phyloP scores from a whole-genome alignment of 2,113 vertebrate species.

The Sus scrofa region T2T-Sscrofa CM000812.6:53877501-53878000 shows the following conservation, averaged over 20 bases:
- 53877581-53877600: conserved; percentile 15
- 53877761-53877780: conserved; percentile 67
- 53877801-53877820: conserved; percentile 46
- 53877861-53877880: conserved; percentile 63
- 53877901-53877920: conserved; percentile 54
- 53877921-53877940: conserved; percentile 43
- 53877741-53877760: conserved; percentile 40
- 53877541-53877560: not conserved
- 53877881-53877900: conserved; percentile 49
- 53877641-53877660: conserved; percentile 49
- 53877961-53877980: conserved; percentile 79
- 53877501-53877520: conserved; percentile 1
- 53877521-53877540: not conserved
- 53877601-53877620: conserved; percentile 57
- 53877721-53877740: conserved; percentile 49
- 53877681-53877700: conserved; percentile 32
- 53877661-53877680: conserved; percentile 34
- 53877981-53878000: conserved; percentile 72
- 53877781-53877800: conserved; percentile 51
- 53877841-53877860: conserved; percentile 61
- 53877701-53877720: conserved; percentile 45
- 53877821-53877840: conserved; percentile 48
- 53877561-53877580: not conserved
- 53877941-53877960: conserved; percentile 76
- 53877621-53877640: conserved; percentile 47